Evolutionary conservation across 1,140 invertebrate genomes (phyloP).

Genomic region (Penaeus indicus): DNA sequence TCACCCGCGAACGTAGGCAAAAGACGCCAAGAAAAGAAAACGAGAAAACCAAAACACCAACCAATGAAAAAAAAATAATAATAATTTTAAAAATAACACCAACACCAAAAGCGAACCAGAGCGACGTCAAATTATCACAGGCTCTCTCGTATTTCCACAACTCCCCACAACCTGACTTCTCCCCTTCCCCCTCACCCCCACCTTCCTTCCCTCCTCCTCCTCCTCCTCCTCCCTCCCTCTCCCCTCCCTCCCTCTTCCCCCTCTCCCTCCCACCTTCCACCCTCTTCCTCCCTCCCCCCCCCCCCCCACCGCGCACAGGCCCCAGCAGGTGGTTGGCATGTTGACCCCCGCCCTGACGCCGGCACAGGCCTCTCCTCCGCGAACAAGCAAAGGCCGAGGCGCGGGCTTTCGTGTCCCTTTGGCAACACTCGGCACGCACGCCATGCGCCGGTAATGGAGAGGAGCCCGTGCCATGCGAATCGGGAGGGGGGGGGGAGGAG

Average conservation of each 20-base stretch:
- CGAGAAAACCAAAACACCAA: too few species aligned
- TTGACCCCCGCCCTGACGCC: too few species aligned
- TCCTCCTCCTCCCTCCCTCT: background rate
- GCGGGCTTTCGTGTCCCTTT: too few species aligned
- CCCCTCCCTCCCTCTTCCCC: background rate
- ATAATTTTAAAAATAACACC: too few species aligned
- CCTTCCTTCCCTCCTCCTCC: background rate
- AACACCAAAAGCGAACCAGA: too few species aligned
- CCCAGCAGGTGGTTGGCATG: too few species aligned
- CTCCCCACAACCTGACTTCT: too few species aligned
- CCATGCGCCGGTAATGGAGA: background rate
- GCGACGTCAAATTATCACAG: too few species aligned
- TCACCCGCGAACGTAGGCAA: too few species aligned
- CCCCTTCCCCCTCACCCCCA: background rate
- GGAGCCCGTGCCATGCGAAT: background rate
- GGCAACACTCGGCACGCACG: too few species aligned
- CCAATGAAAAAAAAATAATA: too few species aligned
- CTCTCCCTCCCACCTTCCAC: background rate
- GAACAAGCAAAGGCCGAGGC: background rate
- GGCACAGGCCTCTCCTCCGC: background rate
- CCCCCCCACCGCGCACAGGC: background rate
- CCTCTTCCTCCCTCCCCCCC: background rate
- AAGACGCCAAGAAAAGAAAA: too few species aligned
- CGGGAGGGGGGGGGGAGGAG: background rate
- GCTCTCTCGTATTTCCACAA: background rate